Percentiles rank a stretch among this genome's conserved stretches.
These are phyloP conservation scores for Ips nitidus DNA, from an alignment of 1,140 invertebrate species.

Conservation along the genomic window DNA sequence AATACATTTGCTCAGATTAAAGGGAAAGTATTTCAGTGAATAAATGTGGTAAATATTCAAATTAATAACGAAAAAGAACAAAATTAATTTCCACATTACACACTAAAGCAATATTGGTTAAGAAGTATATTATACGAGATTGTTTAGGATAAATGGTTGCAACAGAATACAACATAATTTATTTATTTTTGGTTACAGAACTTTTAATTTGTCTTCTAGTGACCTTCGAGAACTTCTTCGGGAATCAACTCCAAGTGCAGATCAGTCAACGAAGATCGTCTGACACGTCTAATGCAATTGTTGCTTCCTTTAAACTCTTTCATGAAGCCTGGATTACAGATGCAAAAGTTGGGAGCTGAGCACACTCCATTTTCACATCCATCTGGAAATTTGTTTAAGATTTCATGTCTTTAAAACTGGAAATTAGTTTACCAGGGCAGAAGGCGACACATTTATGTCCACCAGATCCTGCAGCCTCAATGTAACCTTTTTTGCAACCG, in stretches of 20 bases:
- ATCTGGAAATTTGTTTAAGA: conserved; percentile 9
- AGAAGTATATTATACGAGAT: too few relatives aligned
- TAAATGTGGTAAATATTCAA: too few relatives aligned
- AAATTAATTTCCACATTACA: too few relatives aligned
- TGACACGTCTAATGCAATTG: conserved; percentile 56
- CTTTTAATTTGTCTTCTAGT: conserved; percentile 1
- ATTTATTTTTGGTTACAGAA: too few relatives aligned
- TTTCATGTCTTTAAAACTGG: background rate
- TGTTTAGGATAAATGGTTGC: too few relatives aligned
- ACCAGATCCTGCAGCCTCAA: conserved; percentile 42
- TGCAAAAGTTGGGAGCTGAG: conserved; percentile 60
- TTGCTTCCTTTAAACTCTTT: conserved; percentile 69
- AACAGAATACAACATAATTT: too few relatives aligned
- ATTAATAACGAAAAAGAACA: too few relatives aligned
- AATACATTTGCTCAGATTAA: too few relatives aligned
- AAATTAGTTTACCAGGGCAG: conserved; percentile 47
- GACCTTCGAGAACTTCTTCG: conserved; percentile 40
- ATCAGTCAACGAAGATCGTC: conserved; percentile 36
- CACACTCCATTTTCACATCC: conserved; percentile 63
- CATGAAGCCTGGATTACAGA: conserved; percentile 62
- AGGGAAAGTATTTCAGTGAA: too few relatives aligned
- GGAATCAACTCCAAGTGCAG: conserved; percentile 49
- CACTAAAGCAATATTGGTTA: too few relatives aligned
- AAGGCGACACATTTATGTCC: conserved; percentile 53
- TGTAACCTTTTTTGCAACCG: conserved; percentile 53